These are phyloP conservation scores for Bergia puertoricense DNA, from an alignment of 92 coral and sea anemone species.

Conservation along the genomic window DNA sequence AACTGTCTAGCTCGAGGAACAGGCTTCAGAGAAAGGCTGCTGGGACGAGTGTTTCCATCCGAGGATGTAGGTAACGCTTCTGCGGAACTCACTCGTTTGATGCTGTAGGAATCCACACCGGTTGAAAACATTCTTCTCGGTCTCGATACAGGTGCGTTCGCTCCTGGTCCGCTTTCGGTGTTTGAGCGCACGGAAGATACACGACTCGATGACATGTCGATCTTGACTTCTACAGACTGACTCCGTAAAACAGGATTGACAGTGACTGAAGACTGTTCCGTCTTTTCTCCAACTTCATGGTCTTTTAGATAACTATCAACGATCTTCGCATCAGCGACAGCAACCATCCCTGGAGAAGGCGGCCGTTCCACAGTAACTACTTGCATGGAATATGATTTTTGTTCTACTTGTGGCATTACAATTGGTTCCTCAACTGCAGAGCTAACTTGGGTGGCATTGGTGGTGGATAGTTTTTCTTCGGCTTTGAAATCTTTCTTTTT, in stretches of 20 bases:
- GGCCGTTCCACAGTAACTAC: conserved; percentile 3
- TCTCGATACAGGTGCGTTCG: not conserved
- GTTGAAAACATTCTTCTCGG: conserved; percentile 31
- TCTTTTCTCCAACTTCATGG: conserved; percentile 1
- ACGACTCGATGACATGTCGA: conserved; percentile 1
- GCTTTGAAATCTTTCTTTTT: not conserved
- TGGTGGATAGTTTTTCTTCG: not conserved
- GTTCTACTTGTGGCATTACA: not conserved
- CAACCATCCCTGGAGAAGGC: conserved; percentile 21
- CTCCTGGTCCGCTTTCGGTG: not conserved
- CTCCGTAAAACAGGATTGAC: not conserved
- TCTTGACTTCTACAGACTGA: conserved; percentile 27
- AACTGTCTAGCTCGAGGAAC: conserved; percentile 36
- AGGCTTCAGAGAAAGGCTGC: conserved; percentile 3
- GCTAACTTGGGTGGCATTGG: not conserved
- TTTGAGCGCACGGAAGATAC: not conserved
- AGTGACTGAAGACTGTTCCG: not conserved
- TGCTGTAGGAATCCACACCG: conserved; percentile 39
- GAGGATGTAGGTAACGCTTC: conserved; percentile 12
- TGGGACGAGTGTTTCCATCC: not conserved
- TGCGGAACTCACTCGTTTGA: conserved; percentile 18
- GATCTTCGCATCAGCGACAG: conserved; percentile 34
- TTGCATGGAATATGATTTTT: conserved; percentile 2
- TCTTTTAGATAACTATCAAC: conserved; percentile 9
- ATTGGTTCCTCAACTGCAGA: conserved; percentile 8